Evolutionary conservation across 2,113 vertebrate species (phyloP).

Genomic region (Piaya cayana): DNA sequence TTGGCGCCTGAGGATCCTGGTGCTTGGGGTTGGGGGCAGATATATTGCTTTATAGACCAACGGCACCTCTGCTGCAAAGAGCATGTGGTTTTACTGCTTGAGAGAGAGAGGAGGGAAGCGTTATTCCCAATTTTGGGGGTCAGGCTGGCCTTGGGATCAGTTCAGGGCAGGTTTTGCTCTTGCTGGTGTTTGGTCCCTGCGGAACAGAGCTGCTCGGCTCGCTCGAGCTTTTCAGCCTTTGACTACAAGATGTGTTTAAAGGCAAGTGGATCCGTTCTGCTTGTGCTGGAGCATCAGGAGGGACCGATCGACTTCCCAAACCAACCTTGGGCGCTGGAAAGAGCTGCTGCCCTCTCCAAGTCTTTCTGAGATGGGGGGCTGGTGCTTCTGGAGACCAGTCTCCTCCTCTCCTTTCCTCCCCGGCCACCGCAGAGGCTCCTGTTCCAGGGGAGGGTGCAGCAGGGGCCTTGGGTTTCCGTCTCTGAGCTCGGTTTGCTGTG

Average conservation of each 20-base stretch:
- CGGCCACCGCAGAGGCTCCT: not conserved
- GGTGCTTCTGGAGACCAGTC: rapidly evolving
- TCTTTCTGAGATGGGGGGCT: rapidly evolving
- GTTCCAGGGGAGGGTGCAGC: not conserved
- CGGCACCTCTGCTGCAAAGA: not conserved
- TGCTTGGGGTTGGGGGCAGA: not conserved
- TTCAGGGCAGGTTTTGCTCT: not conserved
- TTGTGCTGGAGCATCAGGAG: not conserved
- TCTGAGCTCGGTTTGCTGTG: not conserved
- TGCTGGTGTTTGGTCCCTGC: rapidly evolving
- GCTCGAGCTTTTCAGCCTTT: not conserved
- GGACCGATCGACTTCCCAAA: not conserved
- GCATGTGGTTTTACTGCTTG: not conserved
- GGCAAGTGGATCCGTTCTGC: not conserved
- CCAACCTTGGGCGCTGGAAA: not conserved
- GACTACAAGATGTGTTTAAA: not conserved
- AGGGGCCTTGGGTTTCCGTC: not conserved
- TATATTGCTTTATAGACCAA: not conserved
- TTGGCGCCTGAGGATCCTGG: not conserved
- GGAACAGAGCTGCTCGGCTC: rapidly evolving
- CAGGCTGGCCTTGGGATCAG: rapidly evolving
- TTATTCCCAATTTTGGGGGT: rapidly evolving
- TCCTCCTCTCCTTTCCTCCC: not conserved
- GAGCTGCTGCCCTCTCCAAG: not conserved
- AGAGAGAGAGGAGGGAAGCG: rapidly evolving